Percentiles rank a stretch among this genome's conserved stretches.
Conservation (phyloP, 1,140 invertebrate species). For the Theocolax elegans region DNA sequence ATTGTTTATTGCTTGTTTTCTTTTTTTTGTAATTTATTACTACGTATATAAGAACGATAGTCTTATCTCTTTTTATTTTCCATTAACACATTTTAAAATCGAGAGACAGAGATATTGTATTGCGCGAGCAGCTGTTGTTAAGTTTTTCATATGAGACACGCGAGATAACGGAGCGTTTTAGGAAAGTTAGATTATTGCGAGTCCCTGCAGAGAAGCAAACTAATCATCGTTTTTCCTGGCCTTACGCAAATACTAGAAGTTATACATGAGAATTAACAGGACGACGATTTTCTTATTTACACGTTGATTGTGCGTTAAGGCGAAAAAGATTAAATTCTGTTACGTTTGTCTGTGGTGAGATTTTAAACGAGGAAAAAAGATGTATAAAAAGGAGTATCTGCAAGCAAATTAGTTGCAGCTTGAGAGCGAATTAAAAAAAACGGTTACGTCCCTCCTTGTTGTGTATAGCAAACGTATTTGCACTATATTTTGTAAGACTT, state of each 20-base stretch:
- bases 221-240: constrained; percentile 18
- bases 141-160: constrained; percentile 27
- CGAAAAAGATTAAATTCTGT: constrained; percentile 9
- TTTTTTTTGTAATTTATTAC: constrained; percentile 38
- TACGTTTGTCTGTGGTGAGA: constrained; percentile 15
- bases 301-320: constrained; percentile 18
- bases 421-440: constrained; percentile 32
- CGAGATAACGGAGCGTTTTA: no score
- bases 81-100: constrained; percentile 31
- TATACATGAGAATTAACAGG: constrained; percentile 18
- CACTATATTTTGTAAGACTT: constrained; percentile 65
- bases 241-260: constrained; percentile 21
- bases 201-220: constrained; percentile 8
- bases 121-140: constrained; percentile 39
- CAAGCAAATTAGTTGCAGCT: constrained; percentile 24
- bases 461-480: constrained; percentile 60
- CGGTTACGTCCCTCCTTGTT: constrained; percentile 53
- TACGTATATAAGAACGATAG: constrained; percentile 24
- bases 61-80: constrained; percentile 23
- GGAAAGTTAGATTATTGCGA: background rate
- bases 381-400: constrained; percentile 9
- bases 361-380: constrained; percentile 25
- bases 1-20: constrained; percentile 42
- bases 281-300: constrained; percentile 24
- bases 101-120: constrained; percentile 24